A percentile compares a stretch with the other conserved stretches of the same genome.
phyloP scores from a whole-genome alignment of 2,888 invertebrate species.

The Drymonia ruficornis region DNA sequence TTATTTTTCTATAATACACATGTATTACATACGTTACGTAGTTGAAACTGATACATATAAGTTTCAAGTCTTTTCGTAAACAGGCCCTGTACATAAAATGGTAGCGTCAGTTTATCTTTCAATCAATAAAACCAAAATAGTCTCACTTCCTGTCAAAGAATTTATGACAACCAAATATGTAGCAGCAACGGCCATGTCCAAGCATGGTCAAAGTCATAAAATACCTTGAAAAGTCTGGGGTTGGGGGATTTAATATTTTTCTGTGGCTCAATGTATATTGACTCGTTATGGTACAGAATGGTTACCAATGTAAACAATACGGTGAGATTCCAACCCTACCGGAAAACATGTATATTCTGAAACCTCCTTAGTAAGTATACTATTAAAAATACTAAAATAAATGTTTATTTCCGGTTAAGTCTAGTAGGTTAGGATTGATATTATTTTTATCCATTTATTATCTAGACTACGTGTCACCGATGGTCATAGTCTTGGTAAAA shows the following conservation, averaged over 20 bases:
- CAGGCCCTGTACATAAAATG: constrained; percentile 43
- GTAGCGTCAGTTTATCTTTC: constrained; percentile 52
- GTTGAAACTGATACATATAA: too few species aligned
- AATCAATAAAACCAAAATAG: constrained; percentile 72
- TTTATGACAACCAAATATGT: constrained; percentile 49
- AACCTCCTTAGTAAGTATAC: background rate
- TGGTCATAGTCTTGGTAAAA: too few species aligned
- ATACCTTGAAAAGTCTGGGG: constrained; percentile 19
- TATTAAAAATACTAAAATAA: too few species aligned
- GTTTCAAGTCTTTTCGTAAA: constrained; percentile 44
- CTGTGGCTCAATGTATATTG: constrained; percentile 17
- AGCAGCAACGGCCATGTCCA: constrained; percentile 37
- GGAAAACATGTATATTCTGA: background rate
- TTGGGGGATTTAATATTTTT: constrained; percentile 25
- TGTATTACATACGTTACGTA: too few species aligned
- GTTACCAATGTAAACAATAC: constrained; percentile 5
- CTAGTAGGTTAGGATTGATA: too few species aligned
- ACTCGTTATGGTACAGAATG: constrained; percentile 1
- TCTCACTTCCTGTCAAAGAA: constrained; percentile 50
- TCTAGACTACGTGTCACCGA: too few species aligned
- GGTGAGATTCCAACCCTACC: background rate
- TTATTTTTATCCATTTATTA: too few species aligned
- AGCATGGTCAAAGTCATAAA: constrained; percentile 41
- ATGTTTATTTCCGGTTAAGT: too few species aligned
- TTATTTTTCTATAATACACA: constrained; percentile 37